These are phyloP conservation scores for Epistrophella euchroma DNA, from an alignment of 2,888 invertebrate species.

Conservation along the genomic window DNA sequence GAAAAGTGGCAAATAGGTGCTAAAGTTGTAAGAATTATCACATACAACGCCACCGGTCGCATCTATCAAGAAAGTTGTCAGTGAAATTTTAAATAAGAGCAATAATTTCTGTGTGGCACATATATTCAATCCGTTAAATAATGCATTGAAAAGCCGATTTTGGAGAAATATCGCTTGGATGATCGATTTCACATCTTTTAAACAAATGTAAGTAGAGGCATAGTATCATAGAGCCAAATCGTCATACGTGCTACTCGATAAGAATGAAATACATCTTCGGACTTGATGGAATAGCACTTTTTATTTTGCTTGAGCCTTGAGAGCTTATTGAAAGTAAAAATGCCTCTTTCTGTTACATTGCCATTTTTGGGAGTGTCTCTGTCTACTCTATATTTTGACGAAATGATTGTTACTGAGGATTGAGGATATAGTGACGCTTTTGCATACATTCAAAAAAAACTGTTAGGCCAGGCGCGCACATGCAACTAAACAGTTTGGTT, in stretches of 20 bases:
- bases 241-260: conserved; percentile 4
- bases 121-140: neutral
- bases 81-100: conserved; percentile 11
- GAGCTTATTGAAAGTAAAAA: conserved; percentile 39
- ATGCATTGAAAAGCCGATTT: neutral
- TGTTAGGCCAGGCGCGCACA: conserved; percentile 1
- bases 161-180: neutral
- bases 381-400: conserved; percentile 6
- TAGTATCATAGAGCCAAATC: neutral
- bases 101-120: conserved; percentile 31
- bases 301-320: conserved; percentile 43
- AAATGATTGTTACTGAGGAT: conserved; percentile 21
- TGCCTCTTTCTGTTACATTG: conserved; percentile 33
- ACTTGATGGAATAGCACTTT: conserved; percentile 42
- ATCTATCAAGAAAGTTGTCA: conserved; percentile 32
- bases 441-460: conserved; percentile 28
- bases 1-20: neutral
- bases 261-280: conserved; percentile 6
- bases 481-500: no score
- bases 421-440: conserved; percentile 1
- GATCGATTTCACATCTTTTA: neutral
- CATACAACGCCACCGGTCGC: conserved; percentile 3
- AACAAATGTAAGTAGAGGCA: conserved; percentile 15
- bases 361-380: conserved; percentile 16
- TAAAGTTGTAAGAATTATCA: neutral